A percentile compares a stretch with the other conserved stretches of the same genome.
phyloP scores from a whole-genome alignment of 2,797 vertebrate genomes.

The Meriones psammophilus region DNA sequence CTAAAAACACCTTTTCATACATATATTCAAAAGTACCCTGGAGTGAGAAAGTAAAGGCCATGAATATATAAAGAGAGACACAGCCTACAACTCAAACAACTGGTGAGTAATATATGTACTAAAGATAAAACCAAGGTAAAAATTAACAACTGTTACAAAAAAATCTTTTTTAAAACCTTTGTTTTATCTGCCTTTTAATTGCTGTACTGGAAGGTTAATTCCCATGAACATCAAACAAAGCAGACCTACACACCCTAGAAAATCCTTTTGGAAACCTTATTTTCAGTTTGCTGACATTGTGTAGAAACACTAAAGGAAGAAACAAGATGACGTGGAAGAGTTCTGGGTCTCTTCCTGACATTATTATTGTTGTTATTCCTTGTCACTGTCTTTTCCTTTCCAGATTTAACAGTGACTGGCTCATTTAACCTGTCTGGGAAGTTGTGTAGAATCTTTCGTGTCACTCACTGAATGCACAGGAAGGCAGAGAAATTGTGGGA shows the following conservation, averaged over 20 bases:
- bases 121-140: conserved; percentile 26
- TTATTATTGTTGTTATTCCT: not conserved
- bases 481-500: not conserved
- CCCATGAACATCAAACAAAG: not conserved
- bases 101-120: not conserved
- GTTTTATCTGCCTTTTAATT: not conserved
- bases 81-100: not conserved
- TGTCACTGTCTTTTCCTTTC: not conserved
- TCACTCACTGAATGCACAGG: not conserved
- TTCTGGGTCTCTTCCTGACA: not conserved
- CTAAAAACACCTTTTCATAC: not conserved
- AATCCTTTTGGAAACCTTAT: not conserved
- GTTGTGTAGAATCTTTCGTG: not conserved
- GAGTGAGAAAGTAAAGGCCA: not conserved
- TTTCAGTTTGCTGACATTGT: not conserved
- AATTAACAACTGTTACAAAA: conserved; percentile 1
- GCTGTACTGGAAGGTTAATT: not conserved
- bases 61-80: not conserved
- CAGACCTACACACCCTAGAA: not conserved
- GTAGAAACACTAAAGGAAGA: not conserved
- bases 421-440: not conserved
- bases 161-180: not conserved
- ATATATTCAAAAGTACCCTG: not conserved
- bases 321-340: not conserved
- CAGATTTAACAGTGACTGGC: not conserved